Evolutionary conservation across 1,140 invertebrate genomes (phyloP).

Genomic region (Drosophila nikananu): DNA sequence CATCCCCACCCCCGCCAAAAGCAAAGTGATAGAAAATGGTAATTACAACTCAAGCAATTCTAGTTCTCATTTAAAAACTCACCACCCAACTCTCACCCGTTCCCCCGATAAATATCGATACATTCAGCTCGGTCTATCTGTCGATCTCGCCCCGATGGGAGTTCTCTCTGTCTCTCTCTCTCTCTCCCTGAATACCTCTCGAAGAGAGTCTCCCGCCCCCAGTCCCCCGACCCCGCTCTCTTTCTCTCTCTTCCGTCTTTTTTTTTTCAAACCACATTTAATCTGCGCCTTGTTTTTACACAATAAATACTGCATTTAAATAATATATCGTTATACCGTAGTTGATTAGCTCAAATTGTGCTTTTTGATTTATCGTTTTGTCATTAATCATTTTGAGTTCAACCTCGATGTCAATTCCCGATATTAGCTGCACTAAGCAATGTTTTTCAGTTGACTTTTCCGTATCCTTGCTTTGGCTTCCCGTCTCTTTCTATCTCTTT

Average conservation of each 20-base stretch:
- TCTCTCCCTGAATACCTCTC: slow-evolving; percentile 25
- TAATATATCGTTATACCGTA: slow-evolving; percentile 39
- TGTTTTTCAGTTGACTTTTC: slow-evolving; percentile 22
- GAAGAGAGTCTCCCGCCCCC: slow-evolving; percentile 9
- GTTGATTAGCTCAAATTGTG: slow-evolving; percentile 35
- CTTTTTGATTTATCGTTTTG: slow-evolving; percentile 25
- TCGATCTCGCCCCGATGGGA: slow-evolving; percentile 24
- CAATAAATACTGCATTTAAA: slow-evolving; percentile 46
- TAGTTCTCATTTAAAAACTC: slow-evolving; percentile 57
- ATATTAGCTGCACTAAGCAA: slow-evolving; percentile 34
- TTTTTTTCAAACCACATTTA: slow-evolving; percentile 35
- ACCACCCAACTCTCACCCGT: slow-evolving; percentile 36
- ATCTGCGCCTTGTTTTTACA: slow-evolving; percentile 46
- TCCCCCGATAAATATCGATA: slow-evolving; percentile 29
- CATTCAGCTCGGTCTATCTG: slow-evolving; percentile 36
- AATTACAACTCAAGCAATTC: slow-evolving; percentile 80
- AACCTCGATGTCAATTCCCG: neutral
- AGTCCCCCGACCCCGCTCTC: slow-evolving; percentile 18
- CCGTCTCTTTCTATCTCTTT: slow-evolving; percentile 16
- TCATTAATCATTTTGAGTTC: slow-evolving; percentile 3
- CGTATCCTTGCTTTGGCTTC: slow-evolving; percentile 40
- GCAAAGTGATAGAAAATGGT: slow-evolving; percentile 85
- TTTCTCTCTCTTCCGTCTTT: slow-evolving; percentile 18
- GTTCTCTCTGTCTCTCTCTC: slow-evolving; percentile 36
- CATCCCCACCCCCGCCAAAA: slow-evolving; percentile 66